Evolutionary conservation across 2,888 invertebrate species (phyloP).

Genomic region (Melangyna quadrimaculata): DNA sequence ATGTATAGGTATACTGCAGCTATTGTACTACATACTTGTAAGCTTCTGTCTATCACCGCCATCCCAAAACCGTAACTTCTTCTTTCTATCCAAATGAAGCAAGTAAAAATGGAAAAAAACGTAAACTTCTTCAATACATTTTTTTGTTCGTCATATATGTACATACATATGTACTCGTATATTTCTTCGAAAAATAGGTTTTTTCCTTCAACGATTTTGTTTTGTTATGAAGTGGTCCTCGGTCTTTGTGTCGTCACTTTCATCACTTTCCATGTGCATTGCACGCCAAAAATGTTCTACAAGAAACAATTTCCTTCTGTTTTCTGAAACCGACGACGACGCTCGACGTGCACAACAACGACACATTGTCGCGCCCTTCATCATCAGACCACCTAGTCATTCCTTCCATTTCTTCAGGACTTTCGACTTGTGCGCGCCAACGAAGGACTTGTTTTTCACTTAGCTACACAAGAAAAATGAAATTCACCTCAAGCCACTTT

Average conservation of each 20-base stretch:
- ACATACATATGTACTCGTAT: no score
- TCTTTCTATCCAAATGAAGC: neutral
- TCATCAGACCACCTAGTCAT: constrained; percentile 11
- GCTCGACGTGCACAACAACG: constrained; percentile 13
- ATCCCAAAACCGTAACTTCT: neutral
- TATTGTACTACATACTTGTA: constrained; percentile 40
- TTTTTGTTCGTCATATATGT: neutral
- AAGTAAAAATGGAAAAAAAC: neutral
- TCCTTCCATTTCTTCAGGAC: neutral
- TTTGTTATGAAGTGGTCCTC: constrained; percentile 51
- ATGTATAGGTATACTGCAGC: neutral
- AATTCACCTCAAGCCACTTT: constrained; percentile 58
- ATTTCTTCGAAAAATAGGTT: constrained; percentile 1
- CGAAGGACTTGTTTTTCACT: constrained; percentile 61
- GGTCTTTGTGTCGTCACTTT: constrained; percentile 43
- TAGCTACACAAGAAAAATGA: constrained; percentile 47
- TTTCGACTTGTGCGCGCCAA: constrained; percentile 13
- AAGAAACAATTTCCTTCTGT: constrained; percentile 52
- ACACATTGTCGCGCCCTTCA: constrained; percentile 30
- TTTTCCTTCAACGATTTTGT: neutral
- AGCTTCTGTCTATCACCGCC: constrained; percentile 1
- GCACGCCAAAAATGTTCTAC: neutral
- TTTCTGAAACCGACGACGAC: no score
- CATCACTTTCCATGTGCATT: constrained; percentile 45
- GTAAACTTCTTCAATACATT: constrained; percentile 32